phyloP scores from a whole-genome alignment of 1,140 invertebrate species.

The Metaphire vulgaris region DNA sequence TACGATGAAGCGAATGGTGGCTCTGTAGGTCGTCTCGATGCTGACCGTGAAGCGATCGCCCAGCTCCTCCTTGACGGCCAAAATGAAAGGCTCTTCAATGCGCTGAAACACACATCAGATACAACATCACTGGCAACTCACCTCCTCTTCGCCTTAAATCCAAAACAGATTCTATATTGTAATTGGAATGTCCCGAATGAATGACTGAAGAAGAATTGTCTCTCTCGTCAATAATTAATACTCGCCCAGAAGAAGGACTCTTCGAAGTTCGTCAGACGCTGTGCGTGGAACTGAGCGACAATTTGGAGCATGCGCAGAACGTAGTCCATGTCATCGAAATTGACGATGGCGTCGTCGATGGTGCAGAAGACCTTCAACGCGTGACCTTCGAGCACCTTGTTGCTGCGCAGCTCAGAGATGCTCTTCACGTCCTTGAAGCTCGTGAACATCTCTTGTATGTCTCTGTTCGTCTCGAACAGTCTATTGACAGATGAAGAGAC shows the following conservation, averaged over 20 bases:
- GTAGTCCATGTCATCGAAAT: slow-evolving; percentile 12
- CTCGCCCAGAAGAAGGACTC: neutral
- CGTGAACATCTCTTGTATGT: neutral
- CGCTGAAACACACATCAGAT: slow-evolving; percentile 68
- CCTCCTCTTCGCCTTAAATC: too few relatives aligned
- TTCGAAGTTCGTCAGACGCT: slow-evolving; percentile 1
- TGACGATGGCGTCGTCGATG: neutral
- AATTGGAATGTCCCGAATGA: too few relatives aligned
- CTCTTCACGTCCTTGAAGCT: slow-evolving; percentile 5
- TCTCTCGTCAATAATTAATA: too few relatives aligned
- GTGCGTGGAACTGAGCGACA: neutral
- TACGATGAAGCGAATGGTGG: slow-evolving; percentile 82
- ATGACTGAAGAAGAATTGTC: too few relatives aligned
- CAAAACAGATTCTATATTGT: too few relatives aligned
- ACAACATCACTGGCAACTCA: too few relatives aligned
- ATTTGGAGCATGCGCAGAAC: slow-evolving; percentile 4
- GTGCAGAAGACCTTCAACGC: slow-evolving; percentile 5
- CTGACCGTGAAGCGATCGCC: slow-evolving; percentile 82
- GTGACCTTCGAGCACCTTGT: slow-evolving; percentile 3
- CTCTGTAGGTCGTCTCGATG: slow-evolving; percentile 80
- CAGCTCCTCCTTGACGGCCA: slow-evolving; percentile 73
- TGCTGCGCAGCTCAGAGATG: neutral
- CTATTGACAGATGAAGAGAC: too few relatives aligned
- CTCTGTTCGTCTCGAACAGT: neutral
- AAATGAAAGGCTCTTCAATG: slow-evolving; percentile 80